Conservation (phyloP, 1,140 invertebrate genomes). For the Hypsibius dujardini region DNA sequence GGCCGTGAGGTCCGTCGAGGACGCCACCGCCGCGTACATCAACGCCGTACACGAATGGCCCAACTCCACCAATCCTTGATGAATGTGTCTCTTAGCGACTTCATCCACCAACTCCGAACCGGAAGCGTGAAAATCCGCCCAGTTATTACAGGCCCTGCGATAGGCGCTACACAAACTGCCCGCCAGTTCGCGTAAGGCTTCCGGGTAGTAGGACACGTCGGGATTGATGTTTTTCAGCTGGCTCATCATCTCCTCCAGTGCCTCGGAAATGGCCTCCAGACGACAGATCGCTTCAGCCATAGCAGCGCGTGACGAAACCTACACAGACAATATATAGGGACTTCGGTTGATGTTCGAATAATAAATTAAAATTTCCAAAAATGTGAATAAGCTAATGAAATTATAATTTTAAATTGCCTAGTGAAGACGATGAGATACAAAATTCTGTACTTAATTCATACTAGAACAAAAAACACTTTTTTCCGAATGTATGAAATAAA, state of each 20-base stretch:
- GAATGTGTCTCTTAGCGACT: not conserved
- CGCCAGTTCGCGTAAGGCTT: not conserved
- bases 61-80: constrained; percentile 39
- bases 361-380: too few species aligned
- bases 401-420: too few species aligned
- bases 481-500: too few species aligned
- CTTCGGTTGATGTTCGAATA: too few species aligned
- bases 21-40: constrained; percentile 54
- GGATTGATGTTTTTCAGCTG: not conserved
- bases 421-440: too few species aligned
- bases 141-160: not conserved
- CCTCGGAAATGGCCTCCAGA: not conserved
- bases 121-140: not conserved
- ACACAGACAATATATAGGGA: too few species aligned
- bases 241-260: not conserved
- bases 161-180: not conserved
- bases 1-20: constrained; percentile 17
- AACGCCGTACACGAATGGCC: constrained; percentile 59
- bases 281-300: not conserved
- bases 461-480: too few species aligned
- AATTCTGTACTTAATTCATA: too few species aligned
- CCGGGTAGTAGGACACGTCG: not conserved
- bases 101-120: constrained; percentile 18
- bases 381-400: too few species aligned
- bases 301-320: too few species aligned